A percentile compares a stretch with the other conserved stretches of the same genome.
These are phyloP conservation scores for Drosophila punjabiensis DNA, from an alignment of 1,140 invertebrate species.

Conservation along the genomic window DNA sequence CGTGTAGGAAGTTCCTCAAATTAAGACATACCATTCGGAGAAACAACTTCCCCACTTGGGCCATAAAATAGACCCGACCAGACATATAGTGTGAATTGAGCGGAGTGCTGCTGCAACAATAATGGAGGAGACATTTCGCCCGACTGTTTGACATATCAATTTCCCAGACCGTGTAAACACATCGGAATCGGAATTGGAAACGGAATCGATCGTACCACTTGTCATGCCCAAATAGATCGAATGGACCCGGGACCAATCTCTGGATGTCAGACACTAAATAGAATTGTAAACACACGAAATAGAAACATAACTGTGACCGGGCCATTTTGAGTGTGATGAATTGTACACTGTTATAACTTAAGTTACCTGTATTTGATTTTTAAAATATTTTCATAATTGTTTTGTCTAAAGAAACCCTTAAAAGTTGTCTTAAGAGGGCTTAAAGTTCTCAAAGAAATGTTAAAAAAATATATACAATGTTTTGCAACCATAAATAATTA, in stretches of 20 bases:
- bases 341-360: slow-evolving; percentile 49
- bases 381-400: background rate
- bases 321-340: slow-evolving; percentile 59
- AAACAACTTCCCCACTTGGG: slow-evolving; percentile 37
- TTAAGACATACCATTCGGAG: slow-evolving; percentile 40
- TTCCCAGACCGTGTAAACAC: slow-evolving; percentile 70
- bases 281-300: slow-evolving; percentile 74
- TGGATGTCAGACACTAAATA: slow-evolving; percentile 74
- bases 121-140: slow-evolving; percentile 32
- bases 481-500: background rate
- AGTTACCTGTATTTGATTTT: background rate
- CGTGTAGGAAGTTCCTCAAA: slow-evolving; percentile 39
- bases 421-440: no score
- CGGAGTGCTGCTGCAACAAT: slow-evolving; percentile 24
- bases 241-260: slow-evolving; percentile 53
- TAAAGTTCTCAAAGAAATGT: no score
- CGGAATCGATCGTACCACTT: slow-evolving; percentile 72
- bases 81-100: slow-evolving; percentile 35
- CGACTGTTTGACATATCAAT: slow-evolving; percentile 76
- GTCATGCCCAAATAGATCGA: slow-evolving; percentile 74
- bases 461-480: background rate
- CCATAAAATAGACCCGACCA: slow-evolving; percentile 18
- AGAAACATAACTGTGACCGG: slow-evolving; percentile 38
- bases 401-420: rapidly evolving
- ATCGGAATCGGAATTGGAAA: slow-evolving; percentile 18